These are phyloP conservation scores for Drosophila phalerata DNA, from an alignment of 2,888 invertebrate genomes.

Conservation along the genomic window DNA sequence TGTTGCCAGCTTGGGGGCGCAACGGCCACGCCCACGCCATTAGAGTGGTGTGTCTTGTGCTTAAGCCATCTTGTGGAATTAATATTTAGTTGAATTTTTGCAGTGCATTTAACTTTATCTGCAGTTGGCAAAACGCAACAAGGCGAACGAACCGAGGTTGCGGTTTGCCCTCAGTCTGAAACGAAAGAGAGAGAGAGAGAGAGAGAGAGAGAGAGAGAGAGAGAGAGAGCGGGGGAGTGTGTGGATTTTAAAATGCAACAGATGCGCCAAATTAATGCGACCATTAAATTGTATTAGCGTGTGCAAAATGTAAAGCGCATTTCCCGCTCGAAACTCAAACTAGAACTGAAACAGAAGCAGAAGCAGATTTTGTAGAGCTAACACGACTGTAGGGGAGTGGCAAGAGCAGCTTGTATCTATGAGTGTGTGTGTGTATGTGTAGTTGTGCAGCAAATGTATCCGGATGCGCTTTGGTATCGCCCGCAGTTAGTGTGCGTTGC, in stretches of 20 bases:
- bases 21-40: conserved; percentile 54
- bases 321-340: conserved; percentile 46
- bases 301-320: conserved; percentile 75
- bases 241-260: conserved; percentile 78
- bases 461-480: conserved; percentile 53
- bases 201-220: conserved; percentile 1
- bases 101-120: conserved; percentile 72
- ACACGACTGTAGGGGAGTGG: conserved; percentile 6
- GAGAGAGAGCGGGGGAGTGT: conserved; percentile 20
- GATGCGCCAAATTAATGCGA: conserved; percentile 81
- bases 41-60: conserved; percentile 39
- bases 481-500: conserved; percentile 67
- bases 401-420: conserved; percentile 35
- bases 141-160: conserved; percentile 48
- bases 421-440: conserved; percentile 20
- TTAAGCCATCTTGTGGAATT: conserved; percentile 56
- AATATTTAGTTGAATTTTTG: conserved; percentile 73
- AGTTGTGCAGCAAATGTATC: conserved; percentile 55
- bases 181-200: not conserved
- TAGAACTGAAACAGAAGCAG: conserved; percentile 20
- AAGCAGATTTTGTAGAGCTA: conserved; percentile 18
- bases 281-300: conserved; percentile 80
- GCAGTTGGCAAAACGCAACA: conserved; percentile 58
- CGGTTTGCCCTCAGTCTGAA: conserved; percentile 43
- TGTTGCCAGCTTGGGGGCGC: conserved; percentile 16